Conservation (phyloP, 2,888 invertebrate genomes). For the Chrysolina oricalcia region DNA sequence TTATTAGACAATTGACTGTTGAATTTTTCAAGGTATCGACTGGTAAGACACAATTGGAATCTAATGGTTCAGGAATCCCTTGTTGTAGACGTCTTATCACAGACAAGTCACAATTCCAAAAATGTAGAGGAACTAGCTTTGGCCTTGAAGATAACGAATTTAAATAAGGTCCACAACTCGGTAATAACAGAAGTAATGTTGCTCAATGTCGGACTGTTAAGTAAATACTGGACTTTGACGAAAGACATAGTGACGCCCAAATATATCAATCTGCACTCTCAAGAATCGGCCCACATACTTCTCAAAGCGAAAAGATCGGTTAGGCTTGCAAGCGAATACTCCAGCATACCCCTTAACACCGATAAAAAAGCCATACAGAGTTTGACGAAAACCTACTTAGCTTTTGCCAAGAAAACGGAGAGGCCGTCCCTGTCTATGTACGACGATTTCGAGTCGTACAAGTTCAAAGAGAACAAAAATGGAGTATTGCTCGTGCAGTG, state of each 20-base stretch:
- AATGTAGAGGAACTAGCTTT: slow-evolving; percentile 77
- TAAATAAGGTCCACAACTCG: slow-evolving; percentile 78
- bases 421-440: slow-evolving; percentile 65
- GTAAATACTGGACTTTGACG: slow-evolving; percentile 76
- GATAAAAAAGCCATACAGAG: slow-evolving; percentile 61
- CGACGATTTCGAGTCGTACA: slow-evolving; percentile 56
- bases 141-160: slow-evolving; percentile 81
- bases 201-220: slow-evolving; percentile 76
- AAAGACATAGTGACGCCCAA: slow-evolving; percentile 64
- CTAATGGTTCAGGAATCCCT: slow-evolving; percentile 78
- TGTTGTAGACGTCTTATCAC: slow-evolving; percentile 73
- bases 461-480: slow-evolving; percentile 60
- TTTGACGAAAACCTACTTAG: slow-evolving; percentile 68
- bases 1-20: neutral
- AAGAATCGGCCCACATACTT: slow-evolving; percentile 74
- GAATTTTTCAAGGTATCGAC: slow-evolving; percentile 72
- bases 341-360: slow-evolving; percentile 66
- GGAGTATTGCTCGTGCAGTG: slow-evolving; percentile 68
- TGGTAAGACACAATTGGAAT: slow-evolving; percentile 80
- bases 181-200: slow-evolving; percentile 75
- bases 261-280: slow-evolving; percentile 71
- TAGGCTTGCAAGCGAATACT: slow-evolving; percentile 62
- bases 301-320: slow-evolving; percentile 71
- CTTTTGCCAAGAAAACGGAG: slow-evolving; percentile 70
- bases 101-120: slow-evolving; percentile 70